These are phyloP conservation scores for Hypselothyrea guttata DNA, from an alignment of 2,888 invertebrate species.

Conservation along the genomic window DNA sequence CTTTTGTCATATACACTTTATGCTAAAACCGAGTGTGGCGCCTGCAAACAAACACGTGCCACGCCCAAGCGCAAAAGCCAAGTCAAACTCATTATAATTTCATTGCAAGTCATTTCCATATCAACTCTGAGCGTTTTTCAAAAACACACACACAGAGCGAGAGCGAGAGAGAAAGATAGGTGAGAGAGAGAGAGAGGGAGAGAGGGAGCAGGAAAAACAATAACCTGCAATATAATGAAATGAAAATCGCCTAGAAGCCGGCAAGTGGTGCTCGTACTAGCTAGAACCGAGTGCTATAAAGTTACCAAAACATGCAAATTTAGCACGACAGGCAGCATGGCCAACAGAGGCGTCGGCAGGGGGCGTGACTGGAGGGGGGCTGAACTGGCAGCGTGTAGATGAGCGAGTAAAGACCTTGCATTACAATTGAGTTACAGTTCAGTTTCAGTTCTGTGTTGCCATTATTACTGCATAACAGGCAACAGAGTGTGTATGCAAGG, in stretches of 20 bases:
- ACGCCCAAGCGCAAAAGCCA: conserved; percentile 36
- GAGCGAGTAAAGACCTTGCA: conserved; percentile 66
- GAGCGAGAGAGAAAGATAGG: conserved; percentile 38
- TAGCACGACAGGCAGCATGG: conserved; percentile 10
- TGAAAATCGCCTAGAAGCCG: conserved; percentile 68
- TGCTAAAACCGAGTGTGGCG: conserved; percentile 46
- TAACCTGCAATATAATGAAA: conserved; percentile 67
- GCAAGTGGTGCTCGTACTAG: conserved; percentile 10
- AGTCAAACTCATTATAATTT: conserved; percentile 67
- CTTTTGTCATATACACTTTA: conserved; percentile 50
- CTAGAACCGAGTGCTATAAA: conserved; percentile 41
- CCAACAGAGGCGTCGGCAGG: background rate
- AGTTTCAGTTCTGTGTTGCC: conserved; percentile 48
- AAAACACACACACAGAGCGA: conserved; percentile 17
- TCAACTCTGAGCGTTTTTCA: conserved; percentile 27
- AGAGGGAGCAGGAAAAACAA: conserved; percentile 45
- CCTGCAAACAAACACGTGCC: conserved; percentile 37
- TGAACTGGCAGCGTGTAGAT: conserved; percentile 24
- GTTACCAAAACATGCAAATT: conserved; percentile 65
- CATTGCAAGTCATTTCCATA: conserved; percentile 69
- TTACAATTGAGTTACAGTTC: conserved; percentile 74
- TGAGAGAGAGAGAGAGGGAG: conserved; percentile 24
- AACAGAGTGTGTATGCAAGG: background rate
- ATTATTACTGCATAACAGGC: conserved; percentile 29
- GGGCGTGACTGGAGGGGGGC: background rate